Conservation (phyloP, 2,888 invertebrate genomes). For the Oscheius sp. region DNA sequence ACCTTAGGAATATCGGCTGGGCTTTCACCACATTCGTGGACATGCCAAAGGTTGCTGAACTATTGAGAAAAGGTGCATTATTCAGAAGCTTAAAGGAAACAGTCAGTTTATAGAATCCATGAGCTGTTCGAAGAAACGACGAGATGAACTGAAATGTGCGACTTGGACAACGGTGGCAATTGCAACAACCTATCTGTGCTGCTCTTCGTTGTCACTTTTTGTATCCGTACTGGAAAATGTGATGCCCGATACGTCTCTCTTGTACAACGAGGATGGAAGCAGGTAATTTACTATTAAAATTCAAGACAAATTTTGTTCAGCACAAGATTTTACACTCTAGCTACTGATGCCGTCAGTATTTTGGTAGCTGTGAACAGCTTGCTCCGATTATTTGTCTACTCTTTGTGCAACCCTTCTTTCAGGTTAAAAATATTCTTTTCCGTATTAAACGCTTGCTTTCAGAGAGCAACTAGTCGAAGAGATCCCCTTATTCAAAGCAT, state of each 20-base stretch:
- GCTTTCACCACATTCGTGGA: conserved; percentile 59
- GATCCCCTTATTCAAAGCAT: conserved; percentile 39
- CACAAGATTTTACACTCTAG: conserved; percentile 65
- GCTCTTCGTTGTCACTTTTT: conserved; percentile 65
- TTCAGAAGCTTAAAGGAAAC: background rate
- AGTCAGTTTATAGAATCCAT: conserved; percentile 56
- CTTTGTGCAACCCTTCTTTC: conserved; percentile 63
- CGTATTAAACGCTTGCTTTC: conserved; percentile 19
- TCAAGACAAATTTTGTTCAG: conserved; percentile 43
- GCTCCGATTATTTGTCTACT: conserved; percentile 63
- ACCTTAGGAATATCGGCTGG: conserved; percentile 54
- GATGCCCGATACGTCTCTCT: conserved; percentile 55
- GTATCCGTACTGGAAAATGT: conserved; percentile 65
- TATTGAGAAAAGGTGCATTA: conserved; percentile 58
- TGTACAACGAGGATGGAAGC: conserved; percentile 61
- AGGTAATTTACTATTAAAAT: conserved; percentile 44
- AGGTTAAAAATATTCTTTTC: conserved; percentile 34
- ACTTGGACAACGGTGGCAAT: conserved; percentile 68
- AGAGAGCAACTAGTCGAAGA: conserved; percentile 51
- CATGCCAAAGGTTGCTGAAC: conserved; percentile 63
- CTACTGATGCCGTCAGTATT: conserved; percentile 63
- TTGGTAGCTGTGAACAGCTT: conserved; percentile 63
- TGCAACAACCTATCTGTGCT: conserved; percentile 64
- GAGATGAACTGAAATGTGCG: conserved; percentile 63
- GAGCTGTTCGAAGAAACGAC: conserved; percentile 51